Conservation (phyloP, 2,797 vertebrate genomes). For the Poeciliopsis gracilis region DNA sequence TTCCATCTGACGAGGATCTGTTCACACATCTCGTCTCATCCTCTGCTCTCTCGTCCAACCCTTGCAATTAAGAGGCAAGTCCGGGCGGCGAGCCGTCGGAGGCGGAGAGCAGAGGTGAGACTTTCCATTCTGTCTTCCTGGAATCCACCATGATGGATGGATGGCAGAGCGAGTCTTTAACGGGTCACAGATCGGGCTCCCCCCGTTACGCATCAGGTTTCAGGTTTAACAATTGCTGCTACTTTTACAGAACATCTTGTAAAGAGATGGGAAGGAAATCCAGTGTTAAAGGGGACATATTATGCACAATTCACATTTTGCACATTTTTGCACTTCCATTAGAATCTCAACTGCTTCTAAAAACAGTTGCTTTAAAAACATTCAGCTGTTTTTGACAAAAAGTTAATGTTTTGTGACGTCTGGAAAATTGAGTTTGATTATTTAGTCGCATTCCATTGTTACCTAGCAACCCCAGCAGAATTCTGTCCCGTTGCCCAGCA, state of each 20-base stretch:
- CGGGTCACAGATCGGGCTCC: slow-evolving; percentile 34
- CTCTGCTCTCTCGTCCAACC: slow-evolving; percentile 31
- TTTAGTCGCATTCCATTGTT: too few species aligned
- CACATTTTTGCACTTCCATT: too few species aligned
- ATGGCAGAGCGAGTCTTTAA: slow-evolving; percentile 39
- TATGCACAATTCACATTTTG: too few species aligned
- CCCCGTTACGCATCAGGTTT: slow-evolving; percentile 14
- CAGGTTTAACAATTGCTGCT: not conserved
- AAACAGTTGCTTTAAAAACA: too few species aligned
- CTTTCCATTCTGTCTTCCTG: slow-evolving; percentile 75
- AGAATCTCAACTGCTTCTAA: too few species aligned
- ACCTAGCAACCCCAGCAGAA: too few species aligned
- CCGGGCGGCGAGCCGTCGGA: slow-evolving; percentile 32
- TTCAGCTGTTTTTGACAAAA: too few species aligned
- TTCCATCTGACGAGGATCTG: slow-evolving; percentile 45
- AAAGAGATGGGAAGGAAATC: not conserved
- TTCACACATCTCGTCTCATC: slow-evolving; percentile 16
- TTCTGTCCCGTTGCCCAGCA: too few species aligned
- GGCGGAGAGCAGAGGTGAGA: slow-evolving; percentile 43
- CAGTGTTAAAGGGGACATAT: too few species aligned
- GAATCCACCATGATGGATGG: slow-evolving; percentile 73
- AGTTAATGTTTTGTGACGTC: too few species aligned
- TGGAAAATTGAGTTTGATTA: too few species aligned
- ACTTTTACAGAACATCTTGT: not conserved
- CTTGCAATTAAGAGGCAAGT: slow-evolving; percentile 65